Conservation (phyloP, 2,888 invertebrate species). For the Netelia inedita region DNA sequence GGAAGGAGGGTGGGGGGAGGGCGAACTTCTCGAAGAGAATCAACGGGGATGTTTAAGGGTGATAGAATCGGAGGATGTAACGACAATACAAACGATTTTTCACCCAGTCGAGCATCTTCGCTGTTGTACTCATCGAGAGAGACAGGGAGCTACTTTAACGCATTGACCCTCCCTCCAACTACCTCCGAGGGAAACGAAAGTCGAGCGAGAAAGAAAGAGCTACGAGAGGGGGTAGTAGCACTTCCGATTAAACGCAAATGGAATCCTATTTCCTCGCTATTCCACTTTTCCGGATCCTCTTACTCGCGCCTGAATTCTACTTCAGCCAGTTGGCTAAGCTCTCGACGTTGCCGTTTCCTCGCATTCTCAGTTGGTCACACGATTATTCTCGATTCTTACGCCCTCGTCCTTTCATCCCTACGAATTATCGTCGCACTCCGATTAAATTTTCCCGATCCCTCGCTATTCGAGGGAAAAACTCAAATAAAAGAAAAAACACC, state of each 20-base stretch:
- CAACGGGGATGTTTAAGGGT: slow-evolving; percentile 68
- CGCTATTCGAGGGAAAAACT: slow-evolving; percentile 30
- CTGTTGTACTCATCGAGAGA: not conserved
- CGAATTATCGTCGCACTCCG: not conserved
- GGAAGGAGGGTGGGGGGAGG: slow-evolving; percentile 15
- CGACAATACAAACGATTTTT: slow-evolving; percentile 67
- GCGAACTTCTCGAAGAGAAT: slow-evolving; percentile 32
- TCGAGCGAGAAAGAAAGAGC: not conserved
- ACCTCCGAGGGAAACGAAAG: slow-evolving; percentile 6
- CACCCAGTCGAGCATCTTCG: slow-evolving; percentile 58
- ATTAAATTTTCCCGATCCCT: slow-evolving; percentile 15
- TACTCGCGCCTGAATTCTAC: slow-evolving; percentile 66
- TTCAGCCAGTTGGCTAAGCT: slow-evolving; percentile 38
- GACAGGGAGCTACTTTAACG: slow-evolving; percentile 53
- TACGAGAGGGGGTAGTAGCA: slow-evolving; percentile 49
- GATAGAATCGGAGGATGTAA: slow-evolving; percentile 57
- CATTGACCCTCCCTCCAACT: not conserved
- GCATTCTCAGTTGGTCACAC: slow-evolving; percentile 34
- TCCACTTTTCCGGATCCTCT: slow-evolving; percentile 70
- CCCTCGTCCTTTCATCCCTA: not conserved
- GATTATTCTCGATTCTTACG: slow-evolving; percentile 45
- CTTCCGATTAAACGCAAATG: slow-evolving; percentile 76
- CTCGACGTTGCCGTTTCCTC: not conserved
- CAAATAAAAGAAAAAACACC: not conserved
- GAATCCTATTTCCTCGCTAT: slow-evolving; percentile 75